A percentile compares a stretch with the other conserved stretches of the same genome.
phyloP scores from a whole-genome alignment of 2,113 vertebrate genomes.

The Xiphophorus maculatus region DNA sequence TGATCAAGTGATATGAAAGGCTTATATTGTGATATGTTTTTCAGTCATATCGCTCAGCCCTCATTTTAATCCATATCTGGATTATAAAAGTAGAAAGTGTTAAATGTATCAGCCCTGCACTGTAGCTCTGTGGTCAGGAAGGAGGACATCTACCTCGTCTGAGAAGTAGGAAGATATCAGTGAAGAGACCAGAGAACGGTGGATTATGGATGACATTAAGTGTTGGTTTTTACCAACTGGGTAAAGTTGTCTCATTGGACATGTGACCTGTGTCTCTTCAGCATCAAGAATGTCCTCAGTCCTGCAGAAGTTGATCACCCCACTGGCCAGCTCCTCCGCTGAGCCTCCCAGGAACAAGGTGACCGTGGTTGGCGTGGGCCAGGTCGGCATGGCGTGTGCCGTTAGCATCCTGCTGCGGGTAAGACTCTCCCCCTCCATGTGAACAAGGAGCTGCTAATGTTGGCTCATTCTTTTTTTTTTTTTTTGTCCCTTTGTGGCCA shows the following conservation, averaged over 20 bases:
- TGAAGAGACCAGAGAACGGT: too few relatives aligned
- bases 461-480: neutral
- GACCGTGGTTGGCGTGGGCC: conserved; percentile 92
- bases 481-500: conserved; percentile 43
- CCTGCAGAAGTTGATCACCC: conserved; percentile 87
- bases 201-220: neutral
- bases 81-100: too few relatives aligned
- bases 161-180: too few relatives aligned
- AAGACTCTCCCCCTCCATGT: conserved; percentile 30
- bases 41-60: too few relatives aligned
- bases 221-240: too few relatives aligned
- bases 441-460: neutral
- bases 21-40: too few relatives aligned
- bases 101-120: too few relatives aligned
- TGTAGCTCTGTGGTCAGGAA: too few relatives aligned
- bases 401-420: conserved; percentile 90
- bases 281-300: conserved; percentile 87
- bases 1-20: too few relatives aligned
- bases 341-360: conserved; percentile 89
- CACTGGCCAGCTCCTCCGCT: conserved; percentile 57
- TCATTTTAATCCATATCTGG: too few relatives aligned
- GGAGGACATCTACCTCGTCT: too few relatives aligned
- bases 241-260: neutral
- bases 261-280: conserved; percentile 14
- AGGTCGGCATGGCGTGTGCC: conserved; percentile 95